Percentiles rank a stretch among this genome's conserved stretches.
phyloP scores from a whole-genome alignment of 2,797 vertebrate genomes.

The Carapus acus region DNA sequence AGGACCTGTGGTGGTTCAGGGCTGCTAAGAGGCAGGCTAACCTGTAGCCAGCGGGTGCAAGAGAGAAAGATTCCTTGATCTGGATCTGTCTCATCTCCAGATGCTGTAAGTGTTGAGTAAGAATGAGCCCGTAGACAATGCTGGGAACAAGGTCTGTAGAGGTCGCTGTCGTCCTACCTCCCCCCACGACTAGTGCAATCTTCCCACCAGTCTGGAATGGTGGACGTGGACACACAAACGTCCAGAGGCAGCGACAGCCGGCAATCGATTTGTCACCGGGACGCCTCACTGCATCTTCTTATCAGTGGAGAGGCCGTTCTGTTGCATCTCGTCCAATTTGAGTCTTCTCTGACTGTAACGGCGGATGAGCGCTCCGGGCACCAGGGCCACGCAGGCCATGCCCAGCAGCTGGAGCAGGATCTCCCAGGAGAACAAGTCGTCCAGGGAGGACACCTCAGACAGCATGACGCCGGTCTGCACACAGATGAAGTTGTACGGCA shows the following conservation, averaged over 20 bases:
- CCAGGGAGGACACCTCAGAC: slow-evolving; percentile 87
- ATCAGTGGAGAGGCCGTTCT: slow-evolving; percentile 50
- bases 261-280: not conserved
- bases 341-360: slow-evolving; percentile 74
- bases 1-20: not conserved
- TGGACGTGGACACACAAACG: not conserved
- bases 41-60: too few relatives aligned
- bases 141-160: too few relatives aligned
- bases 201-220: not conserved
- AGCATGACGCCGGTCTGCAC: slow-evolving; percentile 94
- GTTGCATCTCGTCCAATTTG: slow-evolving; percentile 56
- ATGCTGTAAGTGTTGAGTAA: too few relatives aligned
- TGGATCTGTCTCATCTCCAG: too few relatives aligned
- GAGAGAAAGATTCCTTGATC: too few relatives aligned
- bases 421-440: slow-evolving; percentile 88
- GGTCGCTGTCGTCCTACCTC: too few relatives aligned
- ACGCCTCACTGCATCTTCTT: slow-evolving; percentile 76
- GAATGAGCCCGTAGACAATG: too few relatives aligned
- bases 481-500: slow-evolving; percentile 97
- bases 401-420: slow-evolving; percentile 83
- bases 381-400: slow-evolving; percentile 81
- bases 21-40: too few relatives aligned
- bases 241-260: slow-evolving; percentile 9
- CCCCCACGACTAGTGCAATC: not conserved
- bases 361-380: slow-evolving; percentile 87